Evolutionary conservation across 2,113 vertebrate genomes (phyloP).

Genomic region (Tenrec ecaudatus): DNA sequence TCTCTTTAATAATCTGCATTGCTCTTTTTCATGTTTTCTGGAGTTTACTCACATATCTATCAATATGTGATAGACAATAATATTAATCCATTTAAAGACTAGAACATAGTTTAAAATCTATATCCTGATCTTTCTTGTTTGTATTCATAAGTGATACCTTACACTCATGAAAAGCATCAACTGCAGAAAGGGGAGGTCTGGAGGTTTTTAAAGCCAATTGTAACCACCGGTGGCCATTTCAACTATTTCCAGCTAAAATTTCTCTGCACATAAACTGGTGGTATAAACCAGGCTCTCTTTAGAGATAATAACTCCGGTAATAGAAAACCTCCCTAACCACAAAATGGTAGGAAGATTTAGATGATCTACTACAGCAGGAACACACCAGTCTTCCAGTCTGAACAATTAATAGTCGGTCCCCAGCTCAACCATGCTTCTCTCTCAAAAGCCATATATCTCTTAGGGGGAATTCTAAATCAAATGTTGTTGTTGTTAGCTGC

Average conservation of each 20-base stretch:
- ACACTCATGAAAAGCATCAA: not conserved
- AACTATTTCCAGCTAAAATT: not conserved
- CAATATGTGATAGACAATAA: not conserved
- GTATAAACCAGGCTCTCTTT: conserved; percentile 15
- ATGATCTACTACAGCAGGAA: not conserved
- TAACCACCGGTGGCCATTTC: not conserved
- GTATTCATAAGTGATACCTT: conserved; percentile 11
- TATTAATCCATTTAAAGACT: not conserved
- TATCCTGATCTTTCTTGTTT: not conserved
- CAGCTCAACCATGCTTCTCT: not conserved
- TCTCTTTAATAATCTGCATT: not conserved
- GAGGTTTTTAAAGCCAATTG: not conserved
- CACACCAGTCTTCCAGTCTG: not conserved
- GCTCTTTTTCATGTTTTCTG: not conserved
- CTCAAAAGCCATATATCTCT: not conserved
- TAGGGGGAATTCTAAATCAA: not conserved
- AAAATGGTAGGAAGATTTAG: not conserved
- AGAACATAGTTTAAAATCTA: not conserved
- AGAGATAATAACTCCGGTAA: not conserved
- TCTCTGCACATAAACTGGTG: not conserved
- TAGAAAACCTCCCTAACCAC: not conserved
- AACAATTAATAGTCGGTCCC: not conserved
- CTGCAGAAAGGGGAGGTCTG: not conserved
- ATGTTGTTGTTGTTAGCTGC: too few species aligned
- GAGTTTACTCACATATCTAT: not conserved